phyloP scores from a whole-genome alignment of 2,888 invertebrate species.

The Drosophila kanekoi region DNA sequence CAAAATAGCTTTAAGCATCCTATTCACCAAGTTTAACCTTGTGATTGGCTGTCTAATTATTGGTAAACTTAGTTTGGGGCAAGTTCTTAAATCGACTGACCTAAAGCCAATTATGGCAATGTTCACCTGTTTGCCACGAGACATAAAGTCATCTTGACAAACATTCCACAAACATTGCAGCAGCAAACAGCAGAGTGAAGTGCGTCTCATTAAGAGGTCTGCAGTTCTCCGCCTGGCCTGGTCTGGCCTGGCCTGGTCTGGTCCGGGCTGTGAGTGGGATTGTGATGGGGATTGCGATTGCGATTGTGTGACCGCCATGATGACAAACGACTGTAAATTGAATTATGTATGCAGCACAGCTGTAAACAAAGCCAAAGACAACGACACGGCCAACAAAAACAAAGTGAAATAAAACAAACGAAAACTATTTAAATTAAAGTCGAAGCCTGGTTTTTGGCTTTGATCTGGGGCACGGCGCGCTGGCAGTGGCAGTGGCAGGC shows the following conservation, averaged over 20 bases:
- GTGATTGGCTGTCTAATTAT: no score
- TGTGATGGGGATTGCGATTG: slow-evolving; percentile 16
- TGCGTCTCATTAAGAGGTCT: slow-evolving; percentile 27
- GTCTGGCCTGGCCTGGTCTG: slow-evolving; percentile 11
- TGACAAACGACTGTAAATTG: slow-evolving; percentile 51
- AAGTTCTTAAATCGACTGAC: no score
- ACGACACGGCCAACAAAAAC: slow-evolving; percentile 14
- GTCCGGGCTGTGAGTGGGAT: slow-evolving; percentile 5
- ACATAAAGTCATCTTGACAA: not conserved
- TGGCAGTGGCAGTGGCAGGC: slow-evolving; percentile 24
- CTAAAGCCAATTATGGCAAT: no score
- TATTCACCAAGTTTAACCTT: no score
- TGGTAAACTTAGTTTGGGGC: no score
- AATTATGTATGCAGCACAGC: slow-evolving; percentile 65
- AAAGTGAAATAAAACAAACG: slow-evolving; percentile 41
- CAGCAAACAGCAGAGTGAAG: slow-evolving; percentile 6
- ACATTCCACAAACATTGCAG: slow-evolving; percentile 7
- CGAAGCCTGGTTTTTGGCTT: slow-evolving; percentile 42
- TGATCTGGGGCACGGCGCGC: slow-evolving; percentile 46
- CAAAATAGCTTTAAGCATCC: no score
- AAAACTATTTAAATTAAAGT: slow-evolving; percentile 71
- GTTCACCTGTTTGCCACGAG: not conserved
- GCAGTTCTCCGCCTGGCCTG: slow-evolving; percentile 35
- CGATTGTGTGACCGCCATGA: slow-evolving; percentile 26
- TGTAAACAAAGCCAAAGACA: slow-evolving; percentile 44